Percentiles rank a stretch among this genome's conserved stretches.
These are phyloP conservation scores for Altica lythri DNA, from an alignment of 2,888 invertebrate genomes.

Conservation along the genomic window DNA sequence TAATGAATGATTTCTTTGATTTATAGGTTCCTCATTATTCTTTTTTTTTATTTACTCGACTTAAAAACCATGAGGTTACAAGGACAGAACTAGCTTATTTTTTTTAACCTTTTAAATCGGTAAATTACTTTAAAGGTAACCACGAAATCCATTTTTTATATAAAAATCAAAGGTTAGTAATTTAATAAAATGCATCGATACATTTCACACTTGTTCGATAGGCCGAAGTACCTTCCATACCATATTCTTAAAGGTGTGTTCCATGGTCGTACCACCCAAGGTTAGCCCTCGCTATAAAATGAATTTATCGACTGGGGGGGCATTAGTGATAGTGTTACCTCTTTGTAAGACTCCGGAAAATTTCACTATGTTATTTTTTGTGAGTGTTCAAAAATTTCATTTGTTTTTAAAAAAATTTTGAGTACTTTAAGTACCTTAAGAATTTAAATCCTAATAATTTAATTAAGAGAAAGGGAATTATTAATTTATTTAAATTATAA, in stretches of 20 bases:
- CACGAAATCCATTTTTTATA: no score
- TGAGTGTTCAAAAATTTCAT: conserved; percentile 46
- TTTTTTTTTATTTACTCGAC: no score
- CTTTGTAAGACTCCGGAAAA: conserved; percentile 48
- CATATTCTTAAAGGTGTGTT: conserved; percentile 48
- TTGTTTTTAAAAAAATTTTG: conserved; percentile 22
- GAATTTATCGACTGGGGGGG: conserved; percentile 49
- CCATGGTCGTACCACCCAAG: conserved; percentile 56
- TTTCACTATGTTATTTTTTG: conserved; percentile 50
- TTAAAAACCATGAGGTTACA: no score
- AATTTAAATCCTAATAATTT: no score
- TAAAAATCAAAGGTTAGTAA: no score
- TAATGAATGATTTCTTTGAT: no score
- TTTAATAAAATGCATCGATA: no score
- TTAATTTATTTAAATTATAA: conserved; percentile 1
- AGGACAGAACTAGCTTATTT: no score
- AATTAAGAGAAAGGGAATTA: conserved; percentile 6
- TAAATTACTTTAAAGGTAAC: no score
- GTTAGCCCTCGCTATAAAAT: conserved; percentile 55
- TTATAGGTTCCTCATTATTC: no score
- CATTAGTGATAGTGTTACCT: conserved; percentile 55
- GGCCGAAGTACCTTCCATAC: conserved; percentile 16
- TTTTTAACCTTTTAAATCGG: no score
- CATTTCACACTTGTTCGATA: conserved; percentile 12
- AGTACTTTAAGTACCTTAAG: no score